Conservation (phyloP, 2,113 vertebrate genomes). For the Colossoma macropomum region DNA sequence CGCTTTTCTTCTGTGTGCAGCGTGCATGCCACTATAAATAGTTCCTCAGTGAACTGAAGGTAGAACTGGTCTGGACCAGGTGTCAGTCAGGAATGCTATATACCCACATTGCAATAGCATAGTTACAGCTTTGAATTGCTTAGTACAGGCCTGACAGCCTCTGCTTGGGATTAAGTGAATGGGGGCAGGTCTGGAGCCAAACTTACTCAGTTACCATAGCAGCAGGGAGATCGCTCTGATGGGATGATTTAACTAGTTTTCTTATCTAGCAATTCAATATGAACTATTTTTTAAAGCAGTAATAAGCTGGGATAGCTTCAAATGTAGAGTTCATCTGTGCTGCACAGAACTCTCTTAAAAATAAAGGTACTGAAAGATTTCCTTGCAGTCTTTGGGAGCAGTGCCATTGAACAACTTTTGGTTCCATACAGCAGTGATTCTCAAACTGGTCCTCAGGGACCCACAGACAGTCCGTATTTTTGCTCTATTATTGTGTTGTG, state of each 20-base stretch:
- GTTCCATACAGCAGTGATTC: too few relatives aligned
- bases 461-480: too few relatives aligned
- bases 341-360: background rate
- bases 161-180: background rate
- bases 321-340: too few relatives aligned
- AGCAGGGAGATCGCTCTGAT: background rate
- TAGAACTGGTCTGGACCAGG: slow-evolving; percentile 58
- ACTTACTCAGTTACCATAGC: background rate
- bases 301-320: too few relatives aligned
- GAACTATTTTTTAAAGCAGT: too few relatives aligned
- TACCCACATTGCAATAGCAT: slow-evolving; percentile 21
- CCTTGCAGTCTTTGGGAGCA: too few relatives aligned
- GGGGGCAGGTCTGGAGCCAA: slow-evolving; percentile 2
- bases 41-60: slow-evolving; percentile 27
- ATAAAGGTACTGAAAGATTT: too few relatives aligned
- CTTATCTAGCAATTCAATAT: too few relatives aligned
- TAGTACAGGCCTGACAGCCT: slow-evolving; percentile 13
- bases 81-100: slow-evolving; percentile 55
- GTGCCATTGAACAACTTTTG: too few relatives aligned
- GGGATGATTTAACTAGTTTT: background rate
- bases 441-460: too few relatives aligned
- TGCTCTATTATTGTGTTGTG: too few relatives aligned
- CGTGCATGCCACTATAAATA: slow-evolving; percentile 49
- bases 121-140: slow-evolving; percentile 8
- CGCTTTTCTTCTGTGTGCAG: slow-evolving; percentile 16